Conservation (phyloP, 2,797 vertebrate species). For the Protosalanx chinensis region DNA sequence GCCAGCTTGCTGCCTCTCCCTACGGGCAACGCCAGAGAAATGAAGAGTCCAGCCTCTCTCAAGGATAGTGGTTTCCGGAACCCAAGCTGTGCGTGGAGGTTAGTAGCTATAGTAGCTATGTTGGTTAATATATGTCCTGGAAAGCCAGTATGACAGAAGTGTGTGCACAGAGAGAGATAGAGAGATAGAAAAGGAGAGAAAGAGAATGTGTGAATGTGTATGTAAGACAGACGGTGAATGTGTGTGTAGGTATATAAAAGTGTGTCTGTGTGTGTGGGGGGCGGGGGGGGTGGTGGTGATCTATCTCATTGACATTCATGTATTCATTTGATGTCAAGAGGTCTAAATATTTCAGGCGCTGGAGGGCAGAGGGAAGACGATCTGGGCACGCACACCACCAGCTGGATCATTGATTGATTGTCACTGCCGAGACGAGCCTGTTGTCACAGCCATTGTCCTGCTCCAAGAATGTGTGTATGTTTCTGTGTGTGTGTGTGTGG, state of each 20-base stretch:
- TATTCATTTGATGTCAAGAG: constrained; percentile 71
- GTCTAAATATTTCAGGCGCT: constrained; percentile 71
- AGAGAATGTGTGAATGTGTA: constrained; percentile 10
- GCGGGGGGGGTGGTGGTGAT: constrained; percentile 39
- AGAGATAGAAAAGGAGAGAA: not conserved
- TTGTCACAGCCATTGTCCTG: constrained; percentile 24
- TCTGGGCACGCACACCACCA: constrained; percentile 42
- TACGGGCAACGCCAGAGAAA: no score
- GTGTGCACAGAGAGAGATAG: no score
- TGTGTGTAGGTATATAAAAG: constrained; percentile 3
- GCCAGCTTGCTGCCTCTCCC: no score
- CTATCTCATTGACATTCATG: constrained; percentile 66
- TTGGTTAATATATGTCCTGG: not conserved
- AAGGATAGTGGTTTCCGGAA: no score
- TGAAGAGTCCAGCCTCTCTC: no score
- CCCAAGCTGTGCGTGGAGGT: no score
- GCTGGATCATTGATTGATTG: constrained; percentile 61
- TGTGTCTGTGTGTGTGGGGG: not conserved
- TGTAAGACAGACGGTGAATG: not conserved
- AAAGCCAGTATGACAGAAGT: not conserved
- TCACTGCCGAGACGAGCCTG: constrained; percentile 24
- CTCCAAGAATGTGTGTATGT: constrained; percentile 17
- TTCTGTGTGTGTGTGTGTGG: not conserved
- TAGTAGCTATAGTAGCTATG: no score
- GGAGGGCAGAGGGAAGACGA: constrained; percentile 58